phyloP scores from a whole-genome alignment of 2,113 vertebrate genomes.

The Peromyscus californicus region DNA sequence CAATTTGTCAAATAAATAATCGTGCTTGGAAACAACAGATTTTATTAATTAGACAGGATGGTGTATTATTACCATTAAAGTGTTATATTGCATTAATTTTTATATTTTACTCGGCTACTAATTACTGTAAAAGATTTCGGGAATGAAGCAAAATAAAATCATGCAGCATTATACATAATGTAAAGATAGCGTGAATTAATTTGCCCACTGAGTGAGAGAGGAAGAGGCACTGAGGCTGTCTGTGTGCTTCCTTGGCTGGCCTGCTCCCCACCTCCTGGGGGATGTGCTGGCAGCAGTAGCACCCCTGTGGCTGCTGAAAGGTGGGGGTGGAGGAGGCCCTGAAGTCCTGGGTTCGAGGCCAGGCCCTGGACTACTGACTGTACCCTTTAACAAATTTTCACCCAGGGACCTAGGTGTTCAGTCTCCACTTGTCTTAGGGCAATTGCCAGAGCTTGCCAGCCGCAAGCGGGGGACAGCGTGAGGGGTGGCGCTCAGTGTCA shows the following conservation, averaged over 20 bases:
- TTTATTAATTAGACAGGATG: conserved; percentile 86
- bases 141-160: conserved; percentile 85
- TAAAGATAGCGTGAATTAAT: conserved; percentile 84
- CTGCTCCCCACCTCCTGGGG: no score
- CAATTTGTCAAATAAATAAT: conserved; percentile 86
- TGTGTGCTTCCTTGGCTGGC: background rate
- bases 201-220: conserved; percentile 55
- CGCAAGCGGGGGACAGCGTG: background rate
- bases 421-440: background rate
- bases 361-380: background rate
- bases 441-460: background rate
- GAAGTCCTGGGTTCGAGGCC: conserved; percentile 2
- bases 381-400: background rate
- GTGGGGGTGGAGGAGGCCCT: background rate
- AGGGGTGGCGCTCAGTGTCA: no score
- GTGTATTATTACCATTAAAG: conserved; percentile 86
- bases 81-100: conserved; percentile 86
- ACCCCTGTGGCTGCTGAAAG: background rate
- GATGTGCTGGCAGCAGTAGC: background rate
- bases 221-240: background rate
- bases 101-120: conserved; percentile 84
- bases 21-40: conserved; percentile 85
- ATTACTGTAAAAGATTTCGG: conserved; percentile 85
- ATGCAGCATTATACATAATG: conserved; percentile 84
- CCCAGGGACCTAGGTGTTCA: background rate